Conservation (phyloP, 2,113 vertebrate genomes). For the Tachuris rubrigastra region DNA sequence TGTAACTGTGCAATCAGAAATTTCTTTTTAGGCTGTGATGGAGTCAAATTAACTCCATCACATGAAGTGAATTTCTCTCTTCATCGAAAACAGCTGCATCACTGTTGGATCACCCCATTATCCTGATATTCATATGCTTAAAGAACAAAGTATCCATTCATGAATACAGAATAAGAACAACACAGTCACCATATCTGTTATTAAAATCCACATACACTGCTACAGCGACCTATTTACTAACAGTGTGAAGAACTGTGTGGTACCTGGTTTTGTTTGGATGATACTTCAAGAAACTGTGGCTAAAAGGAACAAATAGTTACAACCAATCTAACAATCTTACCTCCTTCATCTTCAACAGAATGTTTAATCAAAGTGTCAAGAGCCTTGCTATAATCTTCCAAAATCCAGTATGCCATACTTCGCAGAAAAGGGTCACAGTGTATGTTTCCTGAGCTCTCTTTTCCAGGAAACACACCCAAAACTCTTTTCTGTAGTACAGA, state of each 20-base stretch:
- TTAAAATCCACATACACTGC: background rate
- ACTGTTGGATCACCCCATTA: background rate
- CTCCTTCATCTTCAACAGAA: slow-evolving; percentile 61
- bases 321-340: slow-evolving; percentile 43
- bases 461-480: slow-evolving; percentile 79
- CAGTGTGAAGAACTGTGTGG: background rate
- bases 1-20: background rate
- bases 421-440: slow-evolving; percentile 90
- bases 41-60: background rate
- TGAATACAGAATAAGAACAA: background rate
- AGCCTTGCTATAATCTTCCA: slow-evolving; percentile 90
- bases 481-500: slow-evolving; percentile 88
- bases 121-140: background rate
- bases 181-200: background rate
- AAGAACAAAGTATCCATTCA: background rate
- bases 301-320: background rate
- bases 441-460: slow-evolving; percentile 63
- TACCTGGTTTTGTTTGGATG: background rate
- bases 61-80: background rate
- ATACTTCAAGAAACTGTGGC: background rate
- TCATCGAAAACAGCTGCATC: background rate
- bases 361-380: slow-evolving; percentile 91
- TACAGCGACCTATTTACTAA: background rate
- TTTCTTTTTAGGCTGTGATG: background rate
- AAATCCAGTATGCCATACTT: slow-evolving; percentile 96